Conservation (phyloP, 1,140 invertebrate species). For the Papilio xuthus region DNA sequence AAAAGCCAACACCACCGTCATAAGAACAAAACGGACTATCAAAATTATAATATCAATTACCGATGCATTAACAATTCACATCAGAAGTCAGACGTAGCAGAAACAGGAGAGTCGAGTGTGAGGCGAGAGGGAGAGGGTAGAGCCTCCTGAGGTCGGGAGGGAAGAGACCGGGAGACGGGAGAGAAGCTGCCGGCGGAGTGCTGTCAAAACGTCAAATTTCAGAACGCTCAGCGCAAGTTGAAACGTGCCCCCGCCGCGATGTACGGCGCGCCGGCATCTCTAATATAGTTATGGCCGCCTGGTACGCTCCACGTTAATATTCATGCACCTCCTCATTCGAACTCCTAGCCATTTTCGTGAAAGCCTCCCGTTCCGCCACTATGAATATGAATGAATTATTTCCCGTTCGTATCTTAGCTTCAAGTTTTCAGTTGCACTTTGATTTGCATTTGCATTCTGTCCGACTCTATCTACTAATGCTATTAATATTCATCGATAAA, state of each 20-base stretch:
- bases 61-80: constrained; percentile 80
- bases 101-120: constrained; percentile 68
- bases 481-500: constrained; percentile 37
- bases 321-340: constrained; percentile 75
- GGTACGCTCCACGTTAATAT: constrained; percentile 72
- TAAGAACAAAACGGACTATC: constrained; percentile 65
- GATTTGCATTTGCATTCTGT: constrained; percentile 45
- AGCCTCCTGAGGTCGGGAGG: constrained; percentile 46
- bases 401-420: constrained; percentile 70
- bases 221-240: constrained; percentile 76
- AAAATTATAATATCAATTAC: constrained; percentile 81
- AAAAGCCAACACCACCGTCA: constrained; percentile 54
- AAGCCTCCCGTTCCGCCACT: constrained; percentile 71
- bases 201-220: constrained; percentile 83
- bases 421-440: constrained; percentile 61
- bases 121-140: constrained; percentile 49
- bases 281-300: constrained; percentile 77
- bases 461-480: constrained; percentile 40
- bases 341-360: constrained; percentile 76
- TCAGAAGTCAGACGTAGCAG: constrained; percentile 73
- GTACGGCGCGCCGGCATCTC: constrained; percentile 65
- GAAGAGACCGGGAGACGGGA: constrained; percentile 49
- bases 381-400: constrained; percentile 78
- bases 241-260: constrained; percentile 77
- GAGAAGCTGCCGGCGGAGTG: constrained; percentile 72